phyloP scores from a whole-genome alignment of 1,140 invertebrate genomes.

The Medauroidea extradentata region DNA sequence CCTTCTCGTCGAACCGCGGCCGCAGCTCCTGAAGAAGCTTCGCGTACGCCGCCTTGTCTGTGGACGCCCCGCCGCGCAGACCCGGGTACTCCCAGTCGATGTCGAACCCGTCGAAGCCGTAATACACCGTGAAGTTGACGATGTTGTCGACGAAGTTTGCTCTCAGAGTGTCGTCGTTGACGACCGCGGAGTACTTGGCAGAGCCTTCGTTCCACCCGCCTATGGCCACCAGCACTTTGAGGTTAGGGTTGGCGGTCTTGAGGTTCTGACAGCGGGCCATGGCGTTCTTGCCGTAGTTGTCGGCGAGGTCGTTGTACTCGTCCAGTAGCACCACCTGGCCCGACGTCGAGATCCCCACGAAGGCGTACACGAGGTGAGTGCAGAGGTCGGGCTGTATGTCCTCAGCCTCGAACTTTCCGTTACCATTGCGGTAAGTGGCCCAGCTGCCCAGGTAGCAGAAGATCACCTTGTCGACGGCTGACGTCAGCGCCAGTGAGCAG shows the following conservation, averaged over 20 bases:
- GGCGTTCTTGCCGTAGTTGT: constrained; percentile 40
- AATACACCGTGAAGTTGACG: constrained; percentile 52
- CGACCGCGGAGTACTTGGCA: constrained; percentile 56
- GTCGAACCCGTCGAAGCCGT: constrained; percentile 75
- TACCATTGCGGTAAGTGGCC: constrained; percentile 48
- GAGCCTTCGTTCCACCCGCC: constrained; percentile 72
- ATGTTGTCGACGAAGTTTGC: constrained; percentile 55
- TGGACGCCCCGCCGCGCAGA: constrained; percentile 54
- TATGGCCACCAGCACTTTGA: constrained; percentile 65
- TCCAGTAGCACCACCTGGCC: constrained; percentile 50
- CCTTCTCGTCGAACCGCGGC: constrained; percentile 40
- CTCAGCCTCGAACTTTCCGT: constrained; percentile 51
- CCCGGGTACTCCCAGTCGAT: constrained; percentile 79
- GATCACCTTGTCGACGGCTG: constrained; percentile 31
- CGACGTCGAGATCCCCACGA: constrained; percentile 50
- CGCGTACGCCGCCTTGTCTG: constrained; percentile 43
- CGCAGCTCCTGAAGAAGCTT: constrained; percentile 48
- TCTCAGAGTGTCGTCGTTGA: constrained; percentile 45
- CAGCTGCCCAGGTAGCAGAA: constrained; percentile 62
- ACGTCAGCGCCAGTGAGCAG: too few species aligned
- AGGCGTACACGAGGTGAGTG: constrained; percentile 65
- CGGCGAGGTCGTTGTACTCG: constrained; percentile 54
- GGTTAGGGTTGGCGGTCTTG: constrained; percentile 52
- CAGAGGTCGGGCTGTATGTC: constrained; percentile 59
- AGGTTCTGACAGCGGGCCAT: constrained; percentile 46